A percentile compares a stretch with the other conserved stretches of the same genome.
Evolutionary conservation across 2,113 vertebrate species (phyloP).

Genomic region (Nicator chloris): DNA sequence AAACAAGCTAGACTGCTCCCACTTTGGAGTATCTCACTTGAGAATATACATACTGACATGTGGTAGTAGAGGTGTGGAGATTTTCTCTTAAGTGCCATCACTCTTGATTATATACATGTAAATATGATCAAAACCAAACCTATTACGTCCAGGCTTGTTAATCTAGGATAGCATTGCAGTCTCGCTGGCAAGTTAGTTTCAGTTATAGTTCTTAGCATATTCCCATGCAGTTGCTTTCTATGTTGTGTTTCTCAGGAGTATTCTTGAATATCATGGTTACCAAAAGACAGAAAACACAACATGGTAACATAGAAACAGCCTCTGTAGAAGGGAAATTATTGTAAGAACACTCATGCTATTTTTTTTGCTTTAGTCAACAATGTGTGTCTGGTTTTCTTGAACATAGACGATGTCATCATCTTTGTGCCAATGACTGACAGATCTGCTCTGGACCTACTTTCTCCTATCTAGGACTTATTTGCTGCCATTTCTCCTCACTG

Average conservation of each 20-base stretch:
- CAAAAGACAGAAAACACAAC: neutral
- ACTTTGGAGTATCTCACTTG: neutral
- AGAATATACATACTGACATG: neutral
- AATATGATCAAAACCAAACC: neutral
- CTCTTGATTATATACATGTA: neutral
- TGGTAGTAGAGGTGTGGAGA: neutral
- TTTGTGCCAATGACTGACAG: neutral
- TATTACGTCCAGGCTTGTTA: neutral
- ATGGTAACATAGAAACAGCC: neutral
- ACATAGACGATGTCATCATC: neutral
- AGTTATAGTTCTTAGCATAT: neutral
- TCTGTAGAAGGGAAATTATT: neutral
- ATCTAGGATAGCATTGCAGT: neutral
- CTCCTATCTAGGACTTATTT: neutral
- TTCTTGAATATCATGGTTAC: neutral
- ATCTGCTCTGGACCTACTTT: neutral
- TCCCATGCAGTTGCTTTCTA: neutral
- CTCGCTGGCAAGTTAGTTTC: neutral
- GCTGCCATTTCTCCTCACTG: neutral
- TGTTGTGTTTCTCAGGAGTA: neutral
- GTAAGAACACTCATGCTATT: neutral
- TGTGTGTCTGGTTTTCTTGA: neutral
- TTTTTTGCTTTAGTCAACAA: neutral
- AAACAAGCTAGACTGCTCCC: neutral
- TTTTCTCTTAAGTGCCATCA: neutral